phyloP scores from a whole-genome alignment of 2,113 vertebrate species.

The Pomatostomus ruficeps region DNA sequence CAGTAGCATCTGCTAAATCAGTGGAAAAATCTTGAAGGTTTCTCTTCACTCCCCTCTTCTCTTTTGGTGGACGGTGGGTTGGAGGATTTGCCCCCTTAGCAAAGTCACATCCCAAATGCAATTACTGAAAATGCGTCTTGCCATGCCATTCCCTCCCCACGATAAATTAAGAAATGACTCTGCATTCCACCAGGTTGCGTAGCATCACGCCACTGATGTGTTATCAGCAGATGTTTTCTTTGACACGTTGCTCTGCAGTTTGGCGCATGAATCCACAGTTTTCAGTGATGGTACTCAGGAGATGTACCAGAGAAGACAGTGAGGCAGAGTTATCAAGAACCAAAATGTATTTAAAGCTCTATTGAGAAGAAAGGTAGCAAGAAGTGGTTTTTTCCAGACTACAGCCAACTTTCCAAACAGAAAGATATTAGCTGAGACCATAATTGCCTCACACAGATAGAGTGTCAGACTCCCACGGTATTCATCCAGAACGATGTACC shows the following conservation, averaged over 20 bases:
- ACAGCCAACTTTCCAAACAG: neutral
- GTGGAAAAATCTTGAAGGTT: neutral
- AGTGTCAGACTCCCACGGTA: neutral
- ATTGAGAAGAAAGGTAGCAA: neutral
- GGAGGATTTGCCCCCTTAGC: neutral
- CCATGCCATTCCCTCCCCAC: neutral
- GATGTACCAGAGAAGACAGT: neutral
- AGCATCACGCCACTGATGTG: constrained; percentile 40
- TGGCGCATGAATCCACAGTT: constrained; percentile 26
- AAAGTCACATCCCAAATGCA: neutral
- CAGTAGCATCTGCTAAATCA: neutral
- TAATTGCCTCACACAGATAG: neutral
- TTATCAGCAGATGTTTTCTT: constrained; percentile 34
- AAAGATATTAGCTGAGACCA: neutral
- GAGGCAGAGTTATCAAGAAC: neutral
- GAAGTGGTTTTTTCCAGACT: neutral
- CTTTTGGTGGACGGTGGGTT: neutral
- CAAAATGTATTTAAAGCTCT: neutral
- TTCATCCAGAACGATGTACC: neutral
- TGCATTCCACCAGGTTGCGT: constrained; percentile 12
- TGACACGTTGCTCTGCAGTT: constrained; percentile 52
- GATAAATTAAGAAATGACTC: constrained; percentile 45
- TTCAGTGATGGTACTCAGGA: neutral
- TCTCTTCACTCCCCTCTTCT: neutral
- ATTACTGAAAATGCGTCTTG: neutral